Evolutionary conservation across 2,113 vertebrate species (phyloP), one percentile per base, ranked within the genome.

Genomic region (Indicator maculatus): DNA sequence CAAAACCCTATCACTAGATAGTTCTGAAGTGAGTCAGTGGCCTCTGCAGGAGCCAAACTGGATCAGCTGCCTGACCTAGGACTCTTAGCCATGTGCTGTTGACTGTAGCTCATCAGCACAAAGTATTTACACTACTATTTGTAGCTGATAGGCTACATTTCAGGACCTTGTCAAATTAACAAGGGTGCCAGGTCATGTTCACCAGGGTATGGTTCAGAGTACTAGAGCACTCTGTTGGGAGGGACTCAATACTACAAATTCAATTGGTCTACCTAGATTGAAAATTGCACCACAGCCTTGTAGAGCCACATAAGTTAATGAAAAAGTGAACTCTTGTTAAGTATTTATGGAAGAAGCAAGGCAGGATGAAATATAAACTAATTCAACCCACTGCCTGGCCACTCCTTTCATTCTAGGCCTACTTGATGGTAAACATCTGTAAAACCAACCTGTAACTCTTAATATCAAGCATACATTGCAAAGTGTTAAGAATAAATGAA

Each of bases 101-200:
- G 75, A 53, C 82, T 86, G 69, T 26, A 92, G 66, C 56, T 91
- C 70, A 89, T 94, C 88, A 96, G 70, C 65, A 95, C 33, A 92
- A 93, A 75, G 76, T 79, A 94, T 86, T 96, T 89, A 93, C 67
- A 66, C 78, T 96, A 69, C 67, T 72, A 53, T 96, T 89, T 84
- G 86, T 86, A 86, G 63, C 44, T 94, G 61, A 75, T 66, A 93
- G 72, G 65, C 83, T 92, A 92, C 81, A 93, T 84, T 93, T 94
- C 83, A 84, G 73, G 56, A 87, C 83, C 72, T 80, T 53, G 63
- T 86, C 95, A 95, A 93, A 94, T 88, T 82, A 95, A 66, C 55
- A 36, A 30, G 38, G 89, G 76, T 38, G 63, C 58, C 83, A 86
- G 88, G 83, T 93, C 66, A 24, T 31, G 65, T 65, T 82, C 78